Evolutionary conservation across 2,888 invertebrate species (phyloP).

Genomic region (Aleiodes leptofemur): DNA sequence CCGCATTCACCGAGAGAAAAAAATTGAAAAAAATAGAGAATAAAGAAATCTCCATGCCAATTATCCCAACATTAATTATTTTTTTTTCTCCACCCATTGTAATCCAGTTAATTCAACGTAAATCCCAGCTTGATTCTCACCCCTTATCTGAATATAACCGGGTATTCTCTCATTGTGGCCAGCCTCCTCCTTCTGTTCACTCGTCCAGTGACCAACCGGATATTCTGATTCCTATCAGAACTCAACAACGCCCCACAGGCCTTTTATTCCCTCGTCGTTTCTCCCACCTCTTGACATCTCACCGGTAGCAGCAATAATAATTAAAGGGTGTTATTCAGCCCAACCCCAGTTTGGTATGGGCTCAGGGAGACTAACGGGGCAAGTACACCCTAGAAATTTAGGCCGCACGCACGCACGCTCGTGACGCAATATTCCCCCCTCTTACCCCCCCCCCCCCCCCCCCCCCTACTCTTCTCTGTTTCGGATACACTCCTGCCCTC

Average conservation of each 20-base stretch:
- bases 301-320: constrained; percentile 49
- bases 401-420: constrained; percentile 51
- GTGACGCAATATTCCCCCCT: constrained; percentile 45
- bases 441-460: neutral
- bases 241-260: neutral
- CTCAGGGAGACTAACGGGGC: no score
- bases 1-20: neutral
- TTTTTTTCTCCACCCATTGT: neutral
- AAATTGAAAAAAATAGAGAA: no score
- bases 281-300: constrained; percentile 50
- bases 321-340: constrained; percentile 53
- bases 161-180: constrained; percentile 1
- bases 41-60: neutral
- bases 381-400: constrained; percentile 49
- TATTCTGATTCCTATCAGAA: constrained; percentile 47
- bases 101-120: constrained; percentile 16
- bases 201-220: constrained; percentile 47
- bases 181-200: neutral
- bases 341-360: neutral
- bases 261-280: constrained; percentile 44
- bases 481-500: constrained; percentile 25
- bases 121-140: constrained; percentile 36
- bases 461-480: constrained; percentile 12
- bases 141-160: constrained; percentile 13
- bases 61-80: neutral